Percentiles rank a stretch among this genome's conserved stretches.
phyloP scores from a whole-genome alignment of 2,888 invertebrate species.

The Piscicola geometra region DNA sequence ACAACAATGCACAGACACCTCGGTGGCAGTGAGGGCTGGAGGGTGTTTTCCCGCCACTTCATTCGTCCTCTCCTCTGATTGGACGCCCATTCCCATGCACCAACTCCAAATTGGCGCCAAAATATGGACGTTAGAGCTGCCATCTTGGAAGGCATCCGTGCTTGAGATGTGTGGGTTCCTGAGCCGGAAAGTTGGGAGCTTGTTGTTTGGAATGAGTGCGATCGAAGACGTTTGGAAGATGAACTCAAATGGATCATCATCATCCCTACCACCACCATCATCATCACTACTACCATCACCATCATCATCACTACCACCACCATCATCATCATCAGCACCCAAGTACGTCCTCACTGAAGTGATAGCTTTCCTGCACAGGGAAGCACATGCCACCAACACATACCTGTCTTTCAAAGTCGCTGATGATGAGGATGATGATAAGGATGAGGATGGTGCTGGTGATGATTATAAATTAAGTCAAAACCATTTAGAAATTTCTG shows the following conservation, averaged over 20 bases:
- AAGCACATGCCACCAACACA: constrained; percentile 18
- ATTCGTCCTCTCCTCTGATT: constrained; percentile 32
- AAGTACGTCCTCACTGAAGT: constrained; percentile 34
- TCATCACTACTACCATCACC: neutral
- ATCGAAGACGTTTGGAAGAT: too few relatives aligned
- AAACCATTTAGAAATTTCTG: neutral
- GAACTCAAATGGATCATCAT: neutral
- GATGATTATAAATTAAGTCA: neutral
- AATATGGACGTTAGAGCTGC: constrained; percentile 38
- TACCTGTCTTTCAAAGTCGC: neutral
- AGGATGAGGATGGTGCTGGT: neutral
- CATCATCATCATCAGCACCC: constrained; percentile 18
- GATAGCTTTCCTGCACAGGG: constrained; percentile 26
- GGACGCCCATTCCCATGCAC: constrained; percentile 31
- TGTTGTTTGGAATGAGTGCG: neutral
- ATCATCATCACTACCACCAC: neutral
- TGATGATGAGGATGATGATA: neutral
- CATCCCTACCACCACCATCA: neutral
- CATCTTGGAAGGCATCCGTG: neutral
- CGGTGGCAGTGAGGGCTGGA: constrained; percentile 41
- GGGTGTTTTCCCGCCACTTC: constrained; percentile 39
- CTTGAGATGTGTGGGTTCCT: neutral
- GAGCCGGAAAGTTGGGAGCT: neutral
- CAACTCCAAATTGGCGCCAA: constrained; percentile 38
- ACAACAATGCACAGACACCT: constrained; percentile 38